A percentile compares a stretch with the other conserved stretches of the same genome.
phyloP scores from a whole-genome alignment of 2,888 invertebrate species.

The Melanchra persicariae region DNA sequence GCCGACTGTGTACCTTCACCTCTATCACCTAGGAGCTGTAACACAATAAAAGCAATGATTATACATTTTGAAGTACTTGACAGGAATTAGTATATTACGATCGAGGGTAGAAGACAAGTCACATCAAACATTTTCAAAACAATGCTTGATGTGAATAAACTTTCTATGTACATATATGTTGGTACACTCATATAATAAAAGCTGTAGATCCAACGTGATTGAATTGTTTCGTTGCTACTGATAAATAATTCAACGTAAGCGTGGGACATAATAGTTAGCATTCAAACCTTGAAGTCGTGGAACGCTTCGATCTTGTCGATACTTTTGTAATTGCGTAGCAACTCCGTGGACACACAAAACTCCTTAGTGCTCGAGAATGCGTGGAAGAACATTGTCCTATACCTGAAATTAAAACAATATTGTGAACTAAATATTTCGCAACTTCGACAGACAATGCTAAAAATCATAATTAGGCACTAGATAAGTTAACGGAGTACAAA shows the following conservation, averaged over 20 bases:
- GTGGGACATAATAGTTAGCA: conserved; percentile 50
- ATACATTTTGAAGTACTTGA: background rate
- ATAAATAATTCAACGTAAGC: conserved; percentile 57
- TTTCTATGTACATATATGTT: conserved; percentile 14
- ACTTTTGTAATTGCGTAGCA: conserved; percentile 93
- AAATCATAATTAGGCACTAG: conserved; percentile 53
- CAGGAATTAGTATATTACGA: background rate
- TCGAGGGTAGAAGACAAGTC: background rate
- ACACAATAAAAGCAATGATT: conserved; percentile 49
- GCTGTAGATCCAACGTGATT: conserved; percentile 28
- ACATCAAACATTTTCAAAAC: conserved; percentile 4
- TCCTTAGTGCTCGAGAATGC: conserved; percentile 95
- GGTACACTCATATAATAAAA: background rate
- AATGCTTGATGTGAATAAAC: conserved; percentile 33
- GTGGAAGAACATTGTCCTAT: conserved; percentile 95
- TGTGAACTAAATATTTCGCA: conserved; percentile 49
- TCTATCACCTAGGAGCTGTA: conserved; percentile 92
- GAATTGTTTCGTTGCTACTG: conserved; percentile 42
- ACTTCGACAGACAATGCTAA: conserved; percentile 54
- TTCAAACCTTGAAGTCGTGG: conserved; percentile 92
- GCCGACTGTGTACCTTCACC: conserved; percentile 94
- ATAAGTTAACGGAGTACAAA: conserved; percentile 48
- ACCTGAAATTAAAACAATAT: conserved; percentile 80
- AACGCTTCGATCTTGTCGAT: conserved; percentile 93
- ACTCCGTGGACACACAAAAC: conserved; percentile 94